phyloP scores from a whole-genome alignment of 2,888 invertebrate genomes.

The Brenthis ino region DNA sequence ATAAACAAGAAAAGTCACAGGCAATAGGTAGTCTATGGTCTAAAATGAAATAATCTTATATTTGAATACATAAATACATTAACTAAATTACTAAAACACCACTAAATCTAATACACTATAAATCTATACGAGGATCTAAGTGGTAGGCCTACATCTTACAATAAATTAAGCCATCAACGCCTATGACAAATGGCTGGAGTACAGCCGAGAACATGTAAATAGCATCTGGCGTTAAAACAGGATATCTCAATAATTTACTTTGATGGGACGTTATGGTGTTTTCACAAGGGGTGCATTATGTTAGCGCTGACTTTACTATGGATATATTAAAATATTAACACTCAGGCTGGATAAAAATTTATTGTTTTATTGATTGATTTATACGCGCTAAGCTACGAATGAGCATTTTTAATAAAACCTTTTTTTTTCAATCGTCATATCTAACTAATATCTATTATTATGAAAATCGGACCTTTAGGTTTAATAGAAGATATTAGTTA shows the following conservation, averaged over 20 bases:
- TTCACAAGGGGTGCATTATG: conserved; percentile 44
- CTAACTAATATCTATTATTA: too few relatives aligned
- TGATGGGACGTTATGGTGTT: conserved; percentile 27
- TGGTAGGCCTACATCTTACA: conserved; percentile 46
- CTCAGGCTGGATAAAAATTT: too few relatives aligned
- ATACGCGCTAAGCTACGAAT: too few relatives aligned
- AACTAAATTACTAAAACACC: neutral
- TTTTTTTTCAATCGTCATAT: too few relatives aligned
- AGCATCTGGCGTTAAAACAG: conserved; percentile 46
- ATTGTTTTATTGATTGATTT: too few relatives aligned
- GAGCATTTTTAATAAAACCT: too few relatives aligned
- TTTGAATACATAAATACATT: neutral
- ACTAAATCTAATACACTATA: conserved; percentile 8
- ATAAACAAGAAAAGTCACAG: too few relatives aligned
- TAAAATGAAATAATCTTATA: neutral
- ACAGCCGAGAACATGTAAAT: conserved; percentile 51
- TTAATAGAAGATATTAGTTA: too few relatives aligned
- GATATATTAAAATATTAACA: neutral
- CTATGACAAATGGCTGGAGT: conserved; percentile 66
- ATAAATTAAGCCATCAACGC: conserved; percentile 68
- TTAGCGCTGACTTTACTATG: conserved; percentile 50
- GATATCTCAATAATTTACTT: conserved; percentile 57
- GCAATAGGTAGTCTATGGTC: neutral
- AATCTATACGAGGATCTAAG: conserved; percentile 9
- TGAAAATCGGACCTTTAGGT: too few relatives aligned